These are phyloP conservation scores for Morelia viridis DNA, from an alignment of 2,797 vertebrate genomes.

Conservation along the genomic window DNA sequence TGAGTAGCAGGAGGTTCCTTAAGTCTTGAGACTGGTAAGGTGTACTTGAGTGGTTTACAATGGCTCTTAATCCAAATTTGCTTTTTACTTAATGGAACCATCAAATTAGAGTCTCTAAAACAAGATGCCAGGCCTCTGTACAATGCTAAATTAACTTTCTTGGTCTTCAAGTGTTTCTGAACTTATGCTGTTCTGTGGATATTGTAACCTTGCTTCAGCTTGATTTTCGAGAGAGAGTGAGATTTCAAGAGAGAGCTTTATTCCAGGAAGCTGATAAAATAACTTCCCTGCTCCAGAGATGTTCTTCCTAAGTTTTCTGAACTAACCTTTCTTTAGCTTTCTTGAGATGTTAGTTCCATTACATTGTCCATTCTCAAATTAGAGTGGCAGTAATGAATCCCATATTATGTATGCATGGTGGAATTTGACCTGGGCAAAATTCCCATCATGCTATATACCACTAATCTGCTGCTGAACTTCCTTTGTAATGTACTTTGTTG, in stretches of 20 bases:
- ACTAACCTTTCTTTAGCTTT: not conserved
- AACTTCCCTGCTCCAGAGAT: not conserved
- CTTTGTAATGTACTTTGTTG: not conserved
- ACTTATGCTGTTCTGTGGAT: not conserved
- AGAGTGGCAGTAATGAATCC: not conserved
- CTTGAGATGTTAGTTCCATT: not conserved
- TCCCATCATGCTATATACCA: not conserved
- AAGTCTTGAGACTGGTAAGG: not conserved
- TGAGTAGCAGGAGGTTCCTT: not conserved
- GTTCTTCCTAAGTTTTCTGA: not conserved
- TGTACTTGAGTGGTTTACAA: not conserved
- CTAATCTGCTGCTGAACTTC: rapidly evolving
- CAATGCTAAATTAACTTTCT: not conserved
- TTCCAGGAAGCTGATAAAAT: not conserved
- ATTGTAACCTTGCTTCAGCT: not conserved
- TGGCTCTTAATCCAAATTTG: not conserved
- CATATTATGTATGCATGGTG: not conserved
- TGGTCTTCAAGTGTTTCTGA: not conserved
- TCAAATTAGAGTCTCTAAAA: not conserved
- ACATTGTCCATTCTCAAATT: not conserved
- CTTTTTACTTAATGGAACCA: not conserved
- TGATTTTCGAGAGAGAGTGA: not conserved
- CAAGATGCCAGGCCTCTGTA: not conserved
- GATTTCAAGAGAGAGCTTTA: not conserved
- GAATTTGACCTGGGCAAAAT: not conserved